These are phyloP conservation scores for Penaeus indicus DNA, from an alignment of 1,140 invertebrate genomes.

Conservation along the genomic window DNA sequence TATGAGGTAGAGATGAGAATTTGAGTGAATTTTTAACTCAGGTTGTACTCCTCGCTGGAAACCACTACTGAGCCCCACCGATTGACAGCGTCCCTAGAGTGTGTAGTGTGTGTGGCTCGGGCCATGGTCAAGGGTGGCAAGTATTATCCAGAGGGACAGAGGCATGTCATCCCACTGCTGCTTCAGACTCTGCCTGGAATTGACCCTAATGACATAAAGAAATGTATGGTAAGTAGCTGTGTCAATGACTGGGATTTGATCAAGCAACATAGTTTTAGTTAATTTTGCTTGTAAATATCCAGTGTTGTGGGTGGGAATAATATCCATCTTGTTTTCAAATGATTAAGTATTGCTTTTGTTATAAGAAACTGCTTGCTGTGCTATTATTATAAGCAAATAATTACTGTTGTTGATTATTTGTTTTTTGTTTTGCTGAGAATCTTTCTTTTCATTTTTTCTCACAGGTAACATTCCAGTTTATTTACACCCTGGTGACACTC, in stretches of 20 bases:
- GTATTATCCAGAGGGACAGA: conserved; percentile 81
- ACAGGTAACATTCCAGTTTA: conserved; percentile 78
- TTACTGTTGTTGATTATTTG: neutral
- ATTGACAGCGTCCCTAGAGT: conserved; percentile 83
- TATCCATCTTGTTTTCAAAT: no score
- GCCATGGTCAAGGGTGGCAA: conserved; percentile 79
- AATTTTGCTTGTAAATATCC: no score
- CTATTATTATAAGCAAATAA: neutral
- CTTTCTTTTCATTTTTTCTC: neutral
- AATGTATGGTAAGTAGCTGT: conserved; percentile 78
- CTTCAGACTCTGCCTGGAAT: conserved; percentile 87
- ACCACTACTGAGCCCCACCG: conserved; percentile 90
- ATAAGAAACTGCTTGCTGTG: neutral
- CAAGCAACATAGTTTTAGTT: neutral
- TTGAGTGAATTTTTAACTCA: conserved; percentile 63
- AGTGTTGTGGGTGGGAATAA: no score
- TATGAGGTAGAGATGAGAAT: no score
- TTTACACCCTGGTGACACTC: conserved; percentile 81
- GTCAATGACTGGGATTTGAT: no score
- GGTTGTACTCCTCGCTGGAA: conserved; percentile 83
- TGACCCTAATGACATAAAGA: conserved; percentile 90
- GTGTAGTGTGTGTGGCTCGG: conserved; percentile 79
- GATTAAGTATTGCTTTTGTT: no score
- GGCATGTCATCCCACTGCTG: conserved; percentile 85
- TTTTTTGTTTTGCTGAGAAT: neutral